Evolutionary conservation across 2,888 invertebrate species (phyloP), one percentile per base, ranked within the genome.

Genomic region (Yponomeuta plumbellus): DNA sequence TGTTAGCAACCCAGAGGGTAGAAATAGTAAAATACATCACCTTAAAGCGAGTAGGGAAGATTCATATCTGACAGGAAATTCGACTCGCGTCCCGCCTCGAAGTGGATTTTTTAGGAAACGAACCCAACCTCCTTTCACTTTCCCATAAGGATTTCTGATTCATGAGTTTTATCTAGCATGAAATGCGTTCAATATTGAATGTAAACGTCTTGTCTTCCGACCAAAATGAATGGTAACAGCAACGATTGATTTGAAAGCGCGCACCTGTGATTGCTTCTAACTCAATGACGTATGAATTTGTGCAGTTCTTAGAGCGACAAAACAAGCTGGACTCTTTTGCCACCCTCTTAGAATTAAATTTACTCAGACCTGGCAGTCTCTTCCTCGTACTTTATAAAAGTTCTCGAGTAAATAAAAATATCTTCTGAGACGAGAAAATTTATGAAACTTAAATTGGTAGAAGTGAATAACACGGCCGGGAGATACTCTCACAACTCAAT

Each of bases 1-100:
- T 74, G 75, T 74, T 74, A 76, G 79, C 77, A 72, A 73, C 70
- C 72, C 71, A 72, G 82, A 80, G 86, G 87, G 86, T 81, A 83
- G 83, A 84, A 88, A 89, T 88, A 85, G 84, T 85, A 86, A 87
- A 88, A 90, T 90, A 90, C 88, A 90, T 91, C 90, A 91, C 89
- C 90, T 89, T 88, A 86, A 89, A 89, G 80, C 85, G 87, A 89
- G 85, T 81, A 84, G 88, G 89, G 90, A 89, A 90, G 90, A 90
- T 90, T 88, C 88, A 84, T 90, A 90, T 91, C 91, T 77, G 75
- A 75, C 89, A 88, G 90, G 90, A 90, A 90, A 90, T 90, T 90
- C 88, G 82, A 86, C 80, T 84, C 83, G 83, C 84, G 83, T 85
- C 81, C 81, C 82, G 83, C 77, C 77, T 76, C 76, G 74, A 73